These are phyloP conservation scores for Enteromius mattozi DNA, from an alignment of 2,797 vertebrate genomes.

Conservation along the genomic window DNA sequence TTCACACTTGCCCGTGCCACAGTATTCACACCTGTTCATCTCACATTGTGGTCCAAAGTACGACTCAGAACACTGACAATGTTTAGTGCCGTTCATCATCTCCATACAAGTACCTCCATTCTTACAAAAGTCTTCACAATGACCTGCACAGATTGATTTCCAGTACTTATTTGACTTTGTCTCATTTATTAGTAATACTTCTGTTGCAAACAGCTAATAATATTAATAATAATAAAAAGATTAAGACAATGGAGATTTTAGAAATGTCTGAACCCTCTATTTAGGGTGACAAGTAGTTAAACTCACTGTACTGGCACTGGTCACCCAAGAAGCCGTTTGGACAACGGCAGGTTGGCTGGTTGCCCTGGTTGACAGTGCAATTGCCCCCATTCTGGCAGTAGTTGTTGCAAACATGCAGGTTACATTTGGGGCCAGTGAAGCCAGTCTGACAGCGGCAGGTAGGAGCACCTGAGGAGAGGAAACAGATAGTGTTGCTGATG, in stretches of 20 bases:
- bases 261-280: not conserved
- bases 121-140: conserved; percentile 88
- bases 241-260: not conserved
- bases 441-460: conserved; percentile 93
- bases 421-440: conserved; percentile 90
- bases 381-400: conserved; percentile 89
- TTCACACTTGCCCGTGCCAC: conserved; percentile 80
- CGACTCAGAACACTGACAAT: conserved; percentile 83
- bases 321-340: conserved; percentile 83
- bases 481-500: not conserved
- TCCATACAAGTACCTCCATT: conserved; percentile 87
- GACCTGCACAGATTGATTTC: conserved; percentile 71
- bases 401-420: conserved; percentile 84
- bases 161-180: not conserved
- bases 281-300: not conserved
- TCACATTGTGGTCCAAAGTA: conserved; percentile 85
- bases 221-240: not conserved
- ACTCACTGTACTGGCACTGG: conserved; percentile 96
- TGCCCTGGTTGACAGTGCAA: conserved; percentile 90
- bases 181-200: not conserved
- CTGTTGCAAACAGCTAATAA: not conserved
- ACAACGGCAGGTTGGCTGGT: conserved; percentile 93
- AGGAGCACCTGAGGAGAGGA: conserved; percentile 80
- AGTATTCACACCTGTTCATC: conserved; percentile 87
- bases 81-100: conserved; percentile 78